Evolutionary conservation across 2,113 vertebrate species (phyloP).

Genomic region (Mirounga angustirostris): DNA sequence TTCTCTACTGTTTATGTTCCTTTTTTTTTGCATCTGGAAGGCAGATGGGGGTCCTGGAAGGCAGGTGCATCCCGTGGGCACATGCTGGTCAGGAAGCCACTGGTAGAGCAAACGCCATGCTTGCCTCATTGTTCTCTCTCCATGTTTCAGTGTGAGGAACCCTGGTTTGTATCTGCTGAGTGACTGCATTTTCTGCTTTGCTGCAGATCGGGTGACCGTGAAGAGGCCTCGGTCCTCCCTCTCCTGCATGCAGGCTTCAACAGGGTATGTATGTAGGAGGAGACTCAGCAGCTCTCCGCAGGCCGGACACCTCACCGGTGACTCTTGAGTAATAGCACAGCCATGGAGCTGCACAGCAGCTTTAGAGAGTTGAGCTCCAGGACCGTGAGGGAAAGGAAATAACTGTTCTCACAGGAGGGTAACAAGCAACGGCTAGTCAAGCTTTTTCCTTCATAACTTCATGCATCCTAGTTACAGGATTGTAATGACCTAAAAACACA

Average conservation of each 20-base stretch:
- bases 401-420: background rate
- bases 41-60: background rate
- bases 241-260: constrained; percentile 96
- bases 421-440: background rate
- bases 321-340: background rate
- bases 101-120: background rate
- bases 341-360: rapidly evolving
- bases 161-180: constrained; percentile 55
- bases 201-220: constrained; percentile 92
- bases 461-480: background rate
- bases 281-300: rapidly evolving
- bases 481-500: background rate
- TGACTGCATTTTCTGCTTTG: constrained; percentile 82
- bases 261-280: constrained; percentile 89
- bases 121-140: constrained; percentile 18
- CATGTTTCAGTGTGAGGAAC: constrained; percentile 13
- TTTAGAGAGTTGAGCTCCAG: background rate
- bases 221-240: constrained; percentile 94
- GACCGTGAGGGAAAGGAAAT: background rate
- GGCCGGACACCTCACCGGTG: rapidly evolving
- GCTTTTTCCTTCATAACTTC: background rate
- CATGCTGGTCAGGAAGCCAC: background rate
- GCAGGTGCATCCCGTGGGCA: background rate
- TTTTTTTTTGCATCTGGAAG: background rate
- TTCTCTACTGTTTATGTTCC: background rate